These are phyloP conservation scores for Epinephelus moara DNA, from an alignment of 2,113 vertebrate species.

Conservation along the genomic window DNA sequence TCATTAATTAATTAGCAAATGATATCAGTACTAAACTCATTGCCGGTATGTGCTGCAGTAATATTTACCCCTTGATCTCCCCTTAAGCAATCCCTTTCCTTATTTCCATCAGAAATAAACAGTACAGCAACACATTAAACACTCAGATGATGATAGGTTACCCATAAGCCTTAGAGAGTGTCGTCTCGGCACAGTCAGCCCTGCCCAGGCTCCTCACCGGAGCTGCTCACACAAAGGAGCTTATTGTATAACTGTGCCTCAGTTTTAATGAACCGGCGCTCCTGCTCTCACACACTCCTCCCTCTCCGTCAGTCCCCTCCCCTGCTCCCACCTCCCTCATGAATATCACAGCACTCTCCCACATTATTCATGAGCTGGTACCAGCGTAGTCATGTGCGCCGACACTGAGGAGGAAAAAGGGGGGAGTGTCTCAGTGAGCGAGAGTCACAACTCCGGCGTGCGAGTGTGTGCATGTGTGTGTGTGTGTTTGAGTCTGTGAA, in stretches of 20 bases:
- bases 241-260: constrained; percentile 88
- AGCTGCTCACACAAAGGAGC: constrained; percentile 88
- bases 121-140: background rate
- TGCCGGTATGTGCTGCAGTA: background rate
- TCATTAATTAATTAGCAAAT: background rate
- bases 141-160: constrained; percentile 7
- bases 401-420: constrained; percentile 87
- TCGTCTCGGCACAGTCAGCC: constrained; percentile 28
- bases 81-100: background rate
- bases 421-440: constrained; percentile 93
- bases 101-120: constrained; percentile 8
- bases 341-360: constrained; percentile 87
- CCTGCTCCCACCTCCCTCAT: constrained; percentile 87
- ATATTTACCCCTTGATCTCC: background rate
- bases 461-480: constrained; percentile 79
- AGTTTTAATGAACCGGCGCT: constrained; percentile 91
- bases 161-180: constrained; percentile 13
- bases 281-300: constrained; percentile 85
- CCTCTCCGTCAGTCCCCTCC: constrained; percentile 78
- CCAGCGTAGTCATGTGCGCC: constrained; percentile 93
- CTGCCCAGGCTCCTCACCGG: constrained; percentile 82
- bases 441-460: constrained; percentile 90
- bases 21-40: background rate
- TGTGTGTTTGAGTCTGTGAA: constrained; percentile 74
- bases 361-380: constrained; percentile 96